These are phyloP conservation scores for Spatulosminthurus flaviceps DNA, from an alignment of 2,888 invertebrate species.

Conservation along the genomic window DNA sequence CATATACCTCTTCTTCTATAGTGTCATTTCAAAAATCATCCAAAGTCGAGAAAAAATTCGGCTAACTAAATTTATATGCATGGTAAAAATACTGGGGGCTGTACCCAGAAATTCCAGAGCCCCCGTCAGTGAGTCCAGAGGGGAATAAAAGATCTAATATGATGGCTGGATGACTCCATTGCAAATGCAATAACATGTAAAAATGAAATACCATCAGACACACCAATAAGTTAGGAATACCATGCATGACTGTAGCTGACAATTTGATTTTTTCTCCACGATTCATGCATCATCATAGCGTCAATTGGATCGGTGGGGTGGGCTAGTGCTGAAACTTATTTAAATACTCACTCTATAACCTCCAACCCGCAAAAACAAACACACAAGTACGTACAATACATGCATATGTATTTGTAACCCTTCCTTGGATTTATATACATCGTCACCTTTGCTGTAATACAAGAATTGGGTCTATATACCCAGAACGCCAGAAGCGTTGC, in stretches of 20 bases:
- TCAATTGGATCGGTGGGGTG: background rate
- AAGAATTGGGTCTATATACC: too few relatives aligned
- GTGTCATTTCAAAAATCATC: background rate
- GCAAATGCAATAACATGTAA: conserved; percentile 5
- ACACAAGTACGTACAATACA: too few relatives aligned
- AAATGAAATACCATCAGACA: conserved; percentile 11
- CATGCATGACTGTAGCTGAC: background rate
- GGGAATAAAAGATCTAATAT: background rate
- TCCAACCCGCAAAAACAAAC: too few relatives aligned
- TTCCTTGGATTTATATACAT: too few relatives aligned
- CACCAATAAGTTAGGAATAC: conserved; percentile 18
- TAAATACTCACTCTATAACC: too few relatives aligned
- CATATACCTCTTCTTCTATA: conserved; percentile 2
- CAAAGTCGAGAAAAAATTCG: background rate
- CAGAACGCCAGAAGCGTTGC: too few relatives aligned
- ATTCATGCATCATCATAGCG: too few relatives aligned
- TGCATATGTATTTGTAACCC: too few relatives aligned
- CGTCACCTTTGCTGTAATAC: too few relatives aligned
- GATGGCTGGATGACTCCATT: background rate
- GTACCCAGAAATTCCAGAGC: too few relatives aligned
- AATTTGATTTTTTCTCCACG: background rate
- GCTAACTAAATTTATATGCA: too few relatives aligned
- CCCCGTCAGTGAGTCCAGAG: background rate
- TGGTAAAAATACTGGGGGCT: too few relatives aligned
- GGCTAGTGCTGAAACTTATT: background rate